Base-by-base conservation (phyloP, 2,888 invertebrate genomes). In the Oscheius sp. region DNA sequence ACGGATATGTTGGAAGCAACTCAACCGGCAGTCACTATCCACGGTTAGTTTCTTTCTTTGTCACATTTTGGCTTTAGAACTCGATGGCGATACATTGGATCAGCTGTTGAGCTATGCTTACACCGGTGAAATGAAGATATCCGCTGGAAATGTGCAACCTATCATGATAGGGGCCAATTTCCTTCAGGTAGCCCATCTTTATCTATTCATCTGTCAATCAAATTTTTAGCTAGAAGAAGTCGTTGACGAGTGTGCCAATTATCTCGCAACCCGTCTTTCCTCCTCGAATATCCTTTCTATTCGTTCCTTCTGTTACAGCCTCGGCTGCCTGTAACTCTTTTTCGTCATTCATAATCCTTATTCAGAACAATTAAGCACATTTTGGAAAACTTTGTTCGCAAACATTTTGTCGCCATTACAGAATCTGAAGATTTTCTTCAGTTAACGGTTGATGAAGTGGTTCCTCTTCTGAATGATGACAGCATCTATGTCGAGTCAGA, bases 1-100 rank as follows among this genome's bases (percentile, higher is more conserved):
- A 91, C 91, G 86, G 92, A 93, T 85, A 93, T 94, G 93, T 90
- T 91, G 5, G 94, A 94, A 87, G 91, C 92, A 75, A 91, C 91
- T 74, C 91, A 92, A 81, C 91, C 90, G 82, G 92, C 92, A 86
- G 92, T 94, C 57, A 91, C 90, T 47, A 91, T 94, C 88, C 91
- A 92, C 85, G 92, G 92, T 78, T 30, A 8, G n/a, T n/a, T n/a
- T n/a, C n/a, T n/a, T n/a, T 26, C 12, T 20, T 14, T 17, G 14
- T 22, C 8, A 45, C 38, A n/a, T n/a, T n/a, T n/a, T n/a, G n/a
- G n/a, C 56, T 87, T 92, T 92, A 83, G 93, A 93, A 5, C 87
- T 94, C 75, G 93, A 93, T 87, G 90, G 91, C 36, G 80, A 84
- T 20, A 82, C 80, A 4, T 68, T 85, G 68, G 83, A 83, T 61